Evolutionary conservation across 2,888 invertebrate genomes (phyloP), one percentile per base, ranked within the genome.

Genomic region (Drosophila histrio): DNA sequence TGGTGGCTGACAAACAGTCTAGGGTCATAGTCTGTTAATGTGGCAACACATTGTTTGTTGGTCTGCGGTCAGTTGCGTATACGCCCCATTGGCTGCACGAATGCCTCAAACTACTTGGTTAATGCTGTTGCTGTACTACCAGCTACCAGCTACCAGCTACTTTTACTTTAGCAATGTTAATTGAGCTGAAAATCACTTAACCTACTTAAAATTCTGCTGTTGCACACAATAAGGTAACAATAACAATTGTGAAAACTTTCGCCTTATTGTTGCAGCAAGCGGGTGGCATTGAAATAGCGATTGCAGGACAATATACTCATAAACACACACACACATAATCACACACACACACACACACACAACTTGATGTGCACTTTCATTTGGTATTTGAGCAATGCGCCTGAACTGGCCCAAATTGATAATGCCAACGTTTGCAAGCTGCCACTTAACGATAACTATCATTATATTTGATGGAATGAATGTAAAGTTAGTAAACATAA

Each of bases 141-240:
- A 21, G 22, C 22, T 43, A 30, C 5, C 17, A 28, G 59, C 21
- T 17, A 17, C 21, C 34, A 30, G 22, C 28, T 26, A 15, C 22
- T 49, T 36, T 49, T 57, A 28, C 65, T 56, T 62, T 61, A 60
- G 83, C 86, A 75, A 72, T 87, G 81, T 80, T 88, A 88, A 82
- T 82, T 88, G 89, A 87, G 81, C 81, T 73, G 78, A 82, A 87
- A 88, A 82, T 82, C 88, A 88, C 81, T 88, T 88, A 87, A 69
- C 81, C 84, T 68, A 87, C 64, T 77, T 83, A 53, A 68, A 73
- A 60, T 47, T 39, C 78, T 32, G 47, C 28, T 57, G 28, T 39
- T 74, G 38, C 26, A 54, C 49, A 44, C 39, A 41, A 41, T 22
- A 54, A 52, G 28, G 26, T 38, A 52, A 44, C 43, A 44, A 54